A percentile compares a stretch with the other conserved stretches of the same genome.
These are phyloP conservation scores for Melanerpes formicivorus DNA, from an alignment of 2,113 vertebrate genomes.

Conservation along the genomic window DNA sequence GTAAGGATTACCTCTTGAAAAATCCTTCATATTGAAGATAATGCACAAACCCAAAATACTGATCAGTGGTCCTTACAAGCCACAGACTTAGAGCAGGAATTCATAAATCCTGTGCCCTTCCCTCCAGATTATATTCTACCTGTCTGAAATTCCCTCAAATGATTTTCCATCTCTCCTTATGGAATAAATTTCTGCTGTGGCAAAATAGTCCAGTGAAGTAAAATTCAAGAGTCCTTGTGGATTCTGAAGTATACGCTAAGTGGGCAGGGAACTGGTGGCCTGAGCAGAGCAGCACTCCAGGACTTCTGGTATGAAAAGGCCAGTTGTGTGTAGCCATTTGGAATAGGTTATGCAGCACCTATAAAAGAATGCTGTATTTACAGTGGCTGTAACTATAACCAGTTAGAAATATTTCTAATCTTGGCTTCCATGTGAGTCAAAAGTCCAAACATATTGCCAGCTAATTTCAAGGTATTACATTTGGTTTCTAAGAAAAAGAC, in stretches of 20 bases:
- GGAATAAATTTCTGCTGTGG: neutral
- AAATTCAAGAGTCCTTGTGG: neutral
- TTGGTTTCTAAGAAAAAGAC: neutral
- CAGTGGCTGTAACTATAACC: neutral
- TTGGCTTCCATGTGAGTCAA: neutral
- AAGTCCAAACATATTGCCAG: conserved; percentile 19
- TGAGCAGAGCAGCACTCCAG: neutral
- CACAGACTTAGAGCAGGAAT: neutral
- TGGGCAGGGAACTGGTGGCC: neutral
- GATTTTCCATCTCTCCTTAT: neutral
- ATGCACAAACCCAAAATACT: neutral
- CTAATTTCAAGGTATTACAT: neutral
- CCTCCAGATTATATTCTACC: neutral
- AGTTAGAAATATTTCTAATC: conserved; percentile 32
- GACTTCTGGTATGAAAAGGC: neutral
- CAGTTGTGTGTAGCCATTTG: neutral
- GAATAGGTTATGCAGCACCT: conserved; percentile 10
- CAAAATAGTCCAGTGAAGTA: neutral
- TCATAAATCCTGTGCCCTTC: neutral
- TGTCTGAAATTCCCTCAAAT: neutral
- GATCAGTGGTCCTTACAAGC: neutral
- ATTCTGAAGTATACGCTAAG: neutral
- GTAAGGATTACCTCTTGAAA: neutral
- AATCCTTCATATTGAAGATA: neutral
- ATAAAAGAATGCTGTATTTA: conserved; percentile 9